Percentiles rank a stretch among this genome's conserved stretches.
Evolutionary conservation across 2,888 invertebrate genomes (phyloP).

Genomic region (Phaonia tiefii): DNA sequence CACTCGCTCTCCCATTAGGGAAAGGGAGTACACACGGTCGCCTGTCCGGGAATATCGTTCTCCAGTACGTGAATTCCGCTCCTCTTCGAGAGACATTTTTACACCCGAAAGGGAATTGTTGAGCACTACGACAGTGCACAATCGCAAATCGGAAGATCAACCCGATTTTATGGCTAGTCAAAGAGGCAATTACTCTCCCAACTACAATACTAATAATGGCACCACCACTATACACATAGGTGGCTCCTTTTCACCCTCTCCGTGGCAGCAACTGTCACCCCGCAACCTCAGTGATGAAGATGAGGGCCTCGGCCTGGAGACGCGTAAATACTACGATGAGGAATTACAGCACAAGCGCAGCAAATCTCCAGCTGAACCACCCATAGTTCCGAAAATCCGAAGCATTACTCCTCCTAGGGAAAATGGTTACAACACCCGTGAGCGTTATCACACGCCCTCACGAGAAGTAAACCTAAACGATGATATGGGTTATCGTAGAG

Average conservation of each 20-base stretch:
- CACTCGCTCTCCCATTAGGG: constrained; percentile 62
- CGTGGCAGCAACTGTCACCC: constrained; percentile 79
- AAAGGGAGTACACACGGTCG: constrained; percentile 55
- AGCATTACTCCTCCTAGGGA: constrained; percentile 82
- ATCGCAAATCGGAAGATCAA: constrained; percentile 68
- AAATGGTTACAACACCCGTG: constrained; percentile 68
- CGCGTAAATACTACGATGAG: constrained; percentile 80
- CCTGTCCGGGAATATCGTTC: constrained; percentile 66
- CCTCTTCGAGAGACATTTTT: constrained; percentile 70
- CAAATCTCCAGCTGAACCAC: constrained; percentile 81
- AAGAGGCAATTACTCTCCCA: constrained; percentile 62
- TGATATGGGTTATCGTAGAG: constrained; percentile 86
- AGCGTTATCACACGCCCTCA: constrained; percentile 83
- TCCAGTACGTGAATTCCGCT: constrained; percentile 63
- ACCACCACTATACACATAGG: constrained; percentile 73
- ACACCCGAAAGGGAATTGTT: constrained; percentile 69
- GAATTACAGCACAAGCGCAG: constrained; percentile 66
- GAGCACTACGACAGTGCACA: constrained; percentile 49
- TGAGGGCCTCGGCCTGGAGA: constrained; percentile 89
- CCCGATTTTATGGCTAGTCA: constrained; percentile 69
- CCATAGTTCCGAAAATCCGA: constrained; percentile 84
- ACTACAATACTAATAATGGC: constrained; percentile 60
- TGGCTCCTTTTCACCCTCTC: constrained; percentile 77
- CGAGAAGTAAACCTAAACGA: constrained; percentile 72
- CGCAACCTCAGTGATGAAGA: constrained; percentile 86